Evolutionary conservation across 2,113 vertebrate species (phyloP).

Genomic region (Ceyx margarethae): DNA sequence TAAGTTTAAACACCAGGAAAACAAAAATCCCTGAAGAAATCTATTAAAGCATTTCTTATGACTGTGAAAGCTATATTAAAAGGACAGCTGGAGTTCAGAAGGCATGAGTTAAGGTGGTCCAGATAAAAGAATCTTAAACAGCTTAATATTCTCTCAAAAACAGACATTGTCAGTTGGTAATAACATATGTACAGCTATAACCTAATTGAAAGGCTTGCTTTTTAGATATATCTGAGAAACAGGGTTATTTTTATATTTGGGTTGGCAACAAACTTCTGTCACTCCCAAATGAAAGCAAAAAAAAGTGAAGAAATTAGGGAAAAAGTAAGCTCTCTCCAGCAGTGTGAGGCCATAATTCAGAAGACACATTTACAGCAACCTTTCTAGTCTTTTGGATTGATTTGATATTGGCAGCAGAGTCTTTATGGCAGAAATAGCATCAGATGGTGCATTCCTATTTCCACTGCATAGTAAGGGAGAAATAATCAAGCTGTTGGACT

Average conservation of each 20-base stretch:
- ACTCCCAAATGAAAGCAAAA: not conserved
- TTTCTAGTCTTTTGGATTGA: not conserved
- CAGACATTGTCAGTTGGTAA: not conserved
- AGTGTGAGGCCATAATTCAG: not conserved
- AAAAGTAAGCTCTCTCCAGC: not conserved
- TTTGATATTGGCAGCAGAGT: not conserved
- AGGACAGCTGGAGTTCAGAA: not conserved
- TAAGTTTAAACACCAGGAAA: not conserved
- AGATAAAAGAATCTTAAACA: not conserved
- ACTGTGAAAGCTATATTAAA: not conserved
- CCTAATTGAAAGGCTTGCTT: not conserved
- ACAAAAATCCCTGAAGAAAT: not conserved
- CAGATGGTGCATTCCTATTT: not conserved
- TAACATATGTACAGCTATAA: not conserved
- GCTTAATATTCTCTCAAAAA: not conserved
- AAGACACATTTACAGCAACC: not conserved
- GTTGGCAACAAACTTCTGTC: not conserved
- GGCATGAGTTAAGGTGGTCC: not conserved
- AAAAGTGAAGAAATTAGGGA: not conserved
- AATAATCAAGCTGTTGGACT: not conserved
- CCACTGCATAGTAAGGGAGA: not conserved
- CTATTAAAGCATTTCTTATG: not conserved
- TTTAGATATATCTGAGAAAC: not conserved
- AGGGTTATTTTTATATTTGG: not conserved
- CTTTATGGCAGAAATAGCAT: not conserved